These are phyloP conservation scores for Tyrophagus putrescentiae DNA, from an alignment of 1,140 invertebrate species.

Conservation along the genomic window DNA sequence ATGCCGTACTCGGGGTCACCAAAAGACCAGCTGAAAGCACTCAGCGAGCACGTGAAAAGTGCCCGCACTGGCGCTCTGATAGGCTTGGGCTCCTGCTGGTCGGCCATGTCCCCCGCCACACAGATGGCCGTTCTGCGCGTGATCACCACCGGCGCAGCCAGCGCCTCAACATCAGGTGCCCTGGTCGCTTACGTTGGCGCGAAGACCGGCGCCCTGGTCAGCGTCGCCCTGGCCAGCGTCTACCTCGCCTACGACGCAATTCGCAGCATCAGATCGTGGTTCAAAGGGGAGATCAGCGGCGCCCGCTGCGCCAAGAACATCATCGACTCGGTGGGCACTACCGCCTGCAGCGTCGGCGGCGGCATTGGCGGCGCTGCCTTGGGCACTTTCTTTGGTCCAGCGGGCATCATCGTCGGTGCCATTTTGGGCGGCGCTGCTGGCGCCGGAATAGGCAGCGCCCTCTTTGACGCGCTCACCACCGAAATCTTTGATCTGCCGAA, in stretches of 20 bases:
- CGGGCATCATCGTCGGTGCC: background rate
- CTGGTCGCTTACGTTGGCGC: no score
- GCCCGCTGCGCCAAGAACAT: background rate
- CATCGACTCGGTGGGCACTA: background rate
- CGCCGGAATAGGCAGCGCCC: background rate
- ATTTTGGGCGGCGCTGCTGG: background rate
- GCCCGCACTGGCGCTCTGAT: no score
- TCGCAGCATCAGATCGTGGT: background rate
- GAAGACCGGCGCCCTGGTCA: no score
- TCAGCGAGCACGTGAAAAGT: no score
- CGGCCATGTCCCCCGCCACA: no score
- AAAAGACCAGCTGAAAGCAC: no score
- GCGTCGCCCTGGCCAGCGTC: constrained; percentile 1
- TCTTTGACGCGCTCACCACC: background rate
- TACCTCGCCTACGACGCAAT: background rate
- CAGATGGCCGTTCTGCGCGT: no score
- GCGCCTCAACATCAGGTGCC: no score
- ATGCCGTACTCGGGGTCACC: no score
- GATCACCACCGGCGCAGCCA: no score
- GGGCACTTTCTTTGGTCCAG: background rate
- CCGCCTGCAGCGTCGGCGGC: background rate
- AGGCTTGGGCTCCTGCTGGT: no score
- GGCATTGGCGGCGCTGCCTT: constrained; percentile 8
- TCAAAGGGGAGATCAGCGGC: background rate
- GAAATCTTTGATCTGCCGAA: constrained; percentile 4